Conservation (phyloP, 2,797 vertebrate genomes). For the Oreochromis mossambicus region DNA sequence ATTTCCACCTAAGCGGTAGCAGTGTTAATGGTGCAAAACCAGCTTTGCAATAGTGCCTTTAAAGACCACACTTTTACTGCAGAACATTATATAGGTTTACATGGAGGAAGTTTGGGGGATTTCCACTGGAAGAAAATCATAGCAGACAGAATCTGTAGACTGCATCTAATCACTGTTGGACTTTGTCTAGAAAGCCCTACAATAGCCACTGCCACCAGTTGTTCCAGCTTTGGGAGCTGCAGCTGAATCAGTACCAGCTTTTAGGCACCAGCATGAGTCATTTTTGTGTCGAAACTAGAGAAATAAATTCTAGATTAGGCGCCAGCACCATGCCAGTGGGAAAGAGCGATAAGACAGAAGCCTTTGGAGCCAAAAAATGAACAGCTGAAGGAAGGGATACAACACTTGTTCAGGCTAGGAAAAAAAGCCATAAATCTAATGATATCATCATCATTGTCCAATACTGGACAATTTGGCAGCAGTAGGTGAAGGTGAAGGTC, state of each 20-base stretch:
- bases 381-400: constrained; percentile 30
- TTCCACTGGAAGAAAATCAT: neutral
- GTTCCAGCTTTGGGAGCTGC: neutral
- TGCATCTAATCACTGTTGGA: neutral
- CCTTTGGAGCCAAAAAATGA: neutral
- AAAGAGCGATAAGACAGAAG: neutral
- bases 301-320: neutral
- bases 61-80: neutral
- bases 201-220: neutral
- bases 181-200: neutral
- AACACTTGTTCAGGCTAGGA: neutral
- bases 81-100: neutral
- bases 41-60: neutral
- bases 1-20: neutral
- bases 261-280: neutral
- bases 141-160: neutral
- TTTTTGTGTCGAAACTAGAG: neutral
- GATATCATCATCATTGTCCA: neutral
- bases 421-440: constrained; percentile 15
- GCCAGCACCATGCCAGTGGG: neutral
- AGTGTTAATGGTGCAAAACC: neutral
- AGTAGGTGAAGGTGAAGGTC: constrained; percentile 16
- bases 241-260: neutral
- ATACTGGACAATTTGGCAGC: constrained; percentile 13
- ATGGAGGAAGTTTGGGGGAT: neutral